A percentile compares a stretch with the other conserved stretches of the same genome.
phyloP scores from a whole-genome alignment of 2,797 vertebrate species.

The Pterois miles region DNA sequence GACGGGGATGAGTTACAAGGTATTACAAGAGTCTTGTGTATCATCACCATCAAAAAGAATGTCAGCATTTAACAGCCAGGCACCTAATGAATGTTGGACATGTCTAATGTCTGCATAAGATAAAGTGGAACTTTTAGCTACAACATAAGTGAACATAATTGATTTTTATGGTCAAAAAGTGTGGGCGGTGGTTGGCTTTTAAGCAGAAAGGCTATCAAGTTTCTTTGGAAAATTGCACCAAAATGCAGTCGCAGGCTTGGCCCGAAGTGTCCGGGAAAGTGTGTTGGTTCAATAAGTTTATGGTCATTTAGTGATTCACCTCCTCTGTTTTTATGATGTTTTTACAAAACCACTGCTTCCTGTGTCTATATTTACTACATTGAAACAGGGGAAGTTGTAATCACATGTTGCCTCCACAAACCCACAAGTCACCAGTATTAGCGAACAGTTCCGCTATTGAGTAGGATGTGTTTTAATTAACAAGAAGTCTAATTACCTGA shows the following conservation, averaged over 20 bases:
- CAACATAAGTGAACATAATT: background rate
- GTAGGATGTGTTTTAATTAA: constrained; percentile 22
- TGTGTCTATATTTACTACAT: background rate
- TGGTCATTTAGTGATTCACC: constrained; percentile 12
- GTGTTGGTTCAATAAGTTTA: constrained; percentile 3
- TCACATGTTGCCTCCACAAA: constrained; percentile 15
- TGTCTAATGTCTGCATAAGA: background rate
- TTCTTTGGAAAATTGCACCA: background rate
- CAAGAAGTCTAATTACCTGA: constrained; percentile 2
- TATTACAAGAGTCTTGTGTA: background rate
- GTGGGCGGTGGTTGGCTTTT: background rate
- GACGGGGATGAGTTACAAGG: background rate
- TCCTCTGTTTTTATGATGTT: background rate
- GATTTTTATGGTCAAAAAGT: background rate
- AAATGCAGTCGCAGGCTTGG: background rate
- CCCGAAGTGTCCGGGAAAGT: background rate
- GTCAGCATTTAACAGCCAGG: background rate
- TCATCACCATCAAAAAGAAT: background rate
- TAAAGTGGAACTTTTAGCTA: background rate
- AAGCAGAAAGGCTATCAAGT: background rate
- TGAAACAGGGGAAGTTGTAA: background rate
- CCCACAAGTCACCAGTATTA: constrained; percentile 2
- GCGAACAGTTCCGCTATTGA: background rate
- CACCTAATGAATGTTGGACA: background rate
- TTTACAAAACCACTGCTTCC: background rate